Evolutionary conservation across 2,888 invertebrate species (phyloP).

Genomic region (Psylliodes chrysocephalus): DNA sequence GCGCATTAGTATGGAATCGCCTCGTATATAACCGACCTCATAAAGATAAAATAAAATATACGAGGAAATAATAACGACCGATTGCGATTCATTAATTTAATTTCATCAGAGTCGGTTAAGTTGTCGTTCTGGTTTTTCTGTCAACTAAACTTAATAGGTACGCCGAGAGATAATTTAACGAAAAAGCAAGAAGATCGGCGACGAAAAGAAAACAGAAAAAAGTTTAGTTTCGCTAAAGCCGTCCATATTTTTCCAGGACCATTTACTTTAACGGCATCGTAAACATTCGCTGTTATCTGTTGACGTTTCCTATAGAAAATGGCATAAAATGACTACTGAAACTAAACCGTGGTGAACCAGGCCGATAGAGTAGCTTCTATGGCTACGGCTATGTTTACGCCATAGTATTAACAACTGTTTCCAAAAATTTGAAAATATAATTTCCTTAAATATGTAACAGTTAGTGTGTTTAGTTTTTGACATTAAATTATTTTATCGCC

Average conservation of each 20-base stretch:
- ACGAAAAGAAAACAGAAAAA: conserved; percentile 6
- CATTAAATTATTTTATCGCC: too few species aligned
- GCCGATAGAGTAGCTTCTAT: conserved; percentile 3
- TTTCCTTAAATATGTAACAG: too few species aligned
- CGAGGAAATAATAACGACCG: background rate
- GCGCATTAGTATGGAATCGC: too few species aligned
- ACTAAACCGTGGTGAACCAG: conserved; percentile 18
- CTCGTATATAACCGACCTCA: too few species aligned
- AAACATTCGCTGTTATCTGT: conserved; percentile 37
- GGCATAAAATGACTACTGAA: conserved; percentile 33
- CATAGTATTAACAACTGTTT: background rate
- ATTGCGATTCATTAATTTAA: background rate
- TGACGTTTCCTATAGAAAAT: conserved; percentile 39
- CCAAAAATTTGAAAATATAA: too few species aligned
- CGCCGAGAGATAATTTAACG: too few species aligned
- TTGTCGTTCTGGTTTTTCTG: background rate
- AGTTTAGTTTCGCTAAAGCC: conserved; percentile 18
- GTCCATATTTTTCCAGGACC: conserved; percentile 37
- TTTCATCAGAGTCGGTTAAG: too few species aligned
- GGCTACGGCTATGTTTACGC: conserved; percentile 8
- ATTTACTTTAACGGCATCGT: conserved; percentile 38
- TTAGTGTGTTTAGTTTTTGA: too few species aligned
- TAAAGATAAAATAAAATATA: too few species aligned
- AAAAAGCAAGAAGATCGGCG: too few species aligned
- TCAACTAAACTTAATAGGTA: background rate